These are phyloP conservation scores for Nebria brevicollis DNA, from an alignment of 2,888 invertebrate species.

Conservation along the genomic window DNA sequence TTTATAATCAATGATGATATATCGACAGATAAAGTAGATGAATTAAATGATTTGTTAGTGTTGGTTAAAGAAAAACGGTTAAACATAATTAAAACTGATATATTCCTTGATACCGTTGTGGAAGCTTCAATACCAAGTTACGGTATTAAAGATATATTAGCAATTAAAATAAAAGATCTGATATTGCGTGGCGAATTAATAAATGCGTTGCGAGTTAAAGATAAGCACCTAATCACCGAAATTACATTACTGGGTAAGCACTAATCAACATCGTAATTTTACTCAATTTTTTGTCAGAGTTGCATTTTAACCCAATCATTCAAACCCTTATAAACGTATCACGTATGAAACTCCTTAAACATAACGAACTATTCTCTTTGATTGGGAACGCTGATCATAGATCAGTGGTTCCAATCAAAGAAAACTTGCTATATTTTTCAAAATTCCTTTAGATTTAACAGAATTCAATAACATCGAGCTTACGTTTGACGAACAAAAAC, in stretches of 20 bases:
- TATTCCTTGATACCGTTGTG: constrained; percentile 53
- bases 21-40: constrained; percentile 49
- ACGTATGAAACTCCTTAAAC: too few species aligned
- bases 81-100: constrained; percentile 54
- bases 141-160: constrained; percentile 51
- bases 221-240: constrained; percentile 16
- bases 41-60: constrained; percentile 54
- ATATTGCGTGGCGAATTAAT: constrained; percentile 48
- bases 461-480: constrained; percentile 56
- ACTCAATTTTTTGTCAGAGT: not conserved
- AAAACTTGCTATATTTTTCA: too few species aligned
- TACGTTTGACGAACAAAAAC: constrained; percentile 57
- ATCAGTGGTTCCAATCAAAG: not conserved
- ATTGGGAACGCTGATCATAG: not conserved
- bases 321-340: too few species aligned
- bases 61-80: constrained; percentile 53
- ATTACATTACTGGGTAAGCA: constrained; percentile 24
- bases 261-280: constrained; percentile 14
- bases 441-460: constrained; percentile 16
- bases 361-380: too few species aligned
- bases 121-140: constrained; percentile 52
- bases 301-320: too few species aligned
- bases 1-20: constrained; percentile 7
- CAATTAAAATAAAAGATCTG: constrained; percentile 54
- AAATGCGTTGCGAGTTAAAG: constrained; percentile 21